Base-by-base conservation (phyloP, 2,797 vertebrate species). In the Coendou prehensilis region DNA sequence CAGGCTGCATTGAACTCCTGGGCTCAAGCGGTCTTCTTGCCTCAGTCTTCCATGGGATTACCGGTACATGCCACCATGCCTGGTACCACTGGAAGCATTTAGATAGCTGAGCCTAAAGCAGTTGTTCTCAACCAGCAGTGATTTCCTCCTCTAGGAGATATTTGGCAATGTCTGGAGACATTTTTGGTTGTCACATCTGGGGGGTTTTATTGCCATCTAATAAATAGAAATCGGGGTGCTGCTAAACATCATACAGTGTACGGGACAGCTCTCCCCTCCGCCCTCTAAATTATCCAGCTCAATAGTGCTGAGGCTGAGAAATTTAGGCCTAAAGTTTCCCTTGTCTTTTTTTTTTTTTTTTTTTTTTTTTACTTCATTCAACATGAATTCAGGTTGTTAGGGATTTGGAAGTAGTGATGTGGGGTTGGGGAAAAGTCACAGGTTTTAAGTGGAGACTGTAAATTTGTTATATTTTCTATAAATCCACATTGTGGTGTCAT, bases 391-490 rank as follows among this genome's bases (percentile, higher is more conserved):
- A 54, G 23, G n/a, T 80, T 64, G 50, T 45, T 84, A 28, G 54
- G 56, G 54, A 73, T 64, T 79, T 73, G 57, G 23, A 15, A 64
- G 47, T 71, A 52, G 33, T 61, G 30, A 14, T 75, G 22, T 75
- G 20, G 26, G 47, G 50, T 20, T 75, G 50, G 47, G 73, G 15
- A 61, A 92, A 41, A 79, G 41, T n/a, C 76, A 61, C 3, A 82
- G 15, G 84, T 84, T 67, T 61, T 94, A 90, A 50, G 20, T 80
- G 30, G 45, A 78, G 54, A 89, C 80, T 85, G 63, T 30, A 80
- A 33, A 90, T 41, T 41, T 75, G 30, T 83, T 93, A 22, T 9
- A 63, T 61, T 79, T 56, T 61, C 76, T 78, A 71, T 61, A 93
- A 92, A 87, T 26, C 5, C 6, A 61, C 37, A 33, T 45, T 37